A percentile compares a stretch with the other conserved stretches of the same genome.
Evolutionary conservation across 1,140 invertebrate genomes (phyloP).

Genomic region (Drosophila tani): DNA sequence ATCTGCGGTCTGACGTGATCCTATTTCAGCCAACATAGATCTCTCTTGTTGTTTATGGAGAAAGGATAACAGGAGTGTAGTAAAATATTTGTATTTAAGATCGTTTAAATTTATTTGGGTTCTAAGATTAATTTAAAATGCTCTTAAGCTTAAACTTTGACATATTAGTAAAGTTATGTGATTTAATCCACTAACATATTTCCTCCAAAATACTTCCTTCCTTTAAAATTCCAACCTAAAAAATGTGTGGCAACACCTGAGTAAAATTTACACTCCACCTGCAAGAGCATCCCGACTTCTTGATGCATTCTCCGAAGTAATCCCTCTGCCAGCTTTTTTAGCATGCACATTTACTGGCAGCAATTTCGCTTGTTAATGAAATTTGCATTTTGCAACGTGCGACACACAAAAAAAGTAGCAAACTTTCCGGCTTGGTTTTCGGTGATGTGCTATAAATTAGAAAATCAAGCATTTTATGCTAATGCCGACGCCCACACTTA

Average conservation of each 20-base stretch:
- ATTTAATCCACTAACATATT: no score
- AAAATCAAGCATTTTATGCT: slow-evolving; percentile 83
- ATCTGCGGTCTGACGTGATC: slow-evolving; percentile 35
- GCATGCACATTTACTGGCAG: slow-evolving; percentile 56
- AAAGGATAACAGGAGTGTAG: background rate
- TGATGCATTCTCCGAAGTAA: slow-evolving; percentile 12
- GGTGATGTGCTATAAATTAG: slow-evolving; percentile 82
- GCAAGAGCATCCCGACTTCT: slow-evolving; percentile 32
- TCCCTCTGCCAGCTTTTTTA: slow-evolving; percentile 37
- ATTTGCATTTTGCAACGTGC: slow-evolving; percentile 83
- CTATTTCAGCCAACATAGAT: slow-evolving; percentile 42
- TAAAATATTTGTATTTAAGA: background rate
- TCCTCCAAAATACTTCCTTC: background rate
- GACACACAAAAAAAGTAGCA: slow-evolving; percentile 59
- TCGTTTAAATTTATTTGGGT: no score
- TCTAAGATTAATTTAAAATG: no score
- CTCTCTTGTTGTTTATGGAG: background rate
- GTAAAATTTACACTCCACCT: background rate
- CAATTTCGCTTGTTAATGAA: slow-evolving; percentile 83
- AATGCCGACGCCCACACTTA: slow-evolving; percentile 66
- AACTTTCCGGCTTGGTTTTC: slow-evolving; percentile 65
- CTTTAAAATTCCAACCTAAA: background rate
- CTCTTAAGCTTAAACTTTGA: no score
- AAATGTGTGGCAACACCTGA: background rate
- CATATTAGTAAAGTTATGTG: no score